phyloP scores from a whole-genome alignment of 2,888 invertebrate species.

The Cheilosia vulpina region DNA sequence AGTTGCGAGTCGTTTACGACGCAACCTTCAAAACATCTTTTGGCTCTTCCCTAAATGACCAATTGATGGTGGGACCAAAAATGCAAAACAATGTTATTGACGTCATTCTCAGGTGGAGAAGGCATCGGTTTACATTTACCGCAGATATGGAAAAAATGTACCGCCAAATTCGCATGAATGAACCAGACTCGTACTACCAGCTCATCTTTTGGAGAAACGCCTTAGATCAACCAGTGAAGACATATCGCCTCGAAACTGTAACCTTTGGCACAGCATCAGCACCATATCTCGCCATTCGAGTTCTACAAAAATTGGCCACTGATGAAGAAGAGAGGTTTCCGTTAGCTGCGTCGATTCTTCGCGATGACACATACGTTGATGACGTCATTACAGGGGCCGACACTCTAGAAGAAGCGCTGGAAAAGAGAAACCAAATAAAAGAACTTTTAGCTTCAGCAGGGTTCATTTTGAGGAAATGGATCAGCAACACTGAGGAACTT shows the following conservation, averaged over 20 bases:
- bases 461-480: conserved; percentile 4
- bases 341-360: background rate
- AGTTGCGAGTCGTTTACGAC: conserved; percentile 4
- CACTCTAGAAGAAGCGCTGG: conserved; percentile 1
- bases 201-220: background rate
- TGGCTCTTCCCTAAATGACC: no score
- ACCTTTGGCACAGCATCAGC: conserved; percentile 18
- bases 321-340: background rate
- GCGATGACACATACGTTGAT: conserved; percentile 8
- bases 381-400: conserved; percentile 14
- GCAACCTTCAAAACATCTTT: conserved; percentile 5
- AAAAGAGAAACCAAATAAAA: background rate
- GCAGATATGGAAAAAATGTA: conserved; percentile 21
- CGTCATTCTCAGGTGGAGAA: conserved; percentile 7
- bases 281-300: no score
- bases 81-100: conserved; percentile 6
- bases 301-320: background rate
- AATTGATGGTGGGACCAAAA: conserved; percentile 15
- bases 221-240: no score
- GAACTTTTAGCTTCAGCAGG: conserved; percentile 2
- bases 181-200: background rate
- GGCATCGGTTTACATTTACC: background rate
- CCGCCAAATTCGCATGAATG: conserved; percentile 9
- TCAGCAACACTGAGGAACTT: background rate
- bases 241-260: conserved; percentile 2